These are phyloP conservation scores for Philypnodon macrostomus DNA, from an alignment of 2,797 vertebrate genomes.

Conservation along the genomic window DNA sequence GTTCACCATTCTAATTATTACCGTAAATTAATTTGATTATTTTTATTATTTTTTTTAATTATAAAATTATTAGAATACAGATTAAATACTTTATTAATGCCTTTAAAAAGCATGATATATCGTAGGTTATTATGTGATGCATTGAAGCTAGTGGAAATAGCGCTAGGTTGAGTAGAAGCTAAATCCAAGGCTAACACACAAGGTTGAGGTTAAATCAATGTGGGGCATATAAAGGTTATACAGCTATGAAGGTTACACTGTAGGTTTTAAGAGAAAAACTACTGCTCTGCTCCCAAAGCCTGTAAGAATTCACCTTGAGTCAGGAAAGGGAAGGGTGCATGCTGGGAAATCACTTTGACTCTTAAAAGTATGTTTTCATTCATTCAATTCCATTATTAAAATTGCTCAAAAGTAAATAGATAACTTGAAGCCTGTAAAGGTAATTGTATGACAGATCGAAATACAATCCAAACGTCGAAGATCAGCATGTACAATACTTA, in stretches of 20 bases:
- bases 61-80: no score
- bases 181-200: conserved; percentile 20
- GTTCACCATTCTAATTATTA: no score
- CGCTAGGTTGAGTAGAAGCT: conserved; percentile 16
- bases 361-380: background rate
- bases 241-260: background rate
- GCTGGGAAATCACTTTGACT: background rate
- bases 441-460: background rate
- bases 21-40: no score
- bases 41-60: no score
- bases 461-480: conserved; percentile 19
- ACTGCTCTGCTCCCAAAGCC: conserved; percentile 13
- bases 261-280: conserved; percentile 9
- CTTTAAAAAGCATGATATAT: no score
- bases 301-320: background rate
- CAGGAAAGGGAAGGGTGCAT: background rate
- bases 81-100: no score
- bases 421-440: background rate
- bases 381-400: no score
- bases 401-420: background rate
- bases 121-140: no score
- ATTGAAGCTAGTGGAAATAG: no score
- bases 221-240: conserved; percentile 14
- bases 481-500: conserved; percentile 36
- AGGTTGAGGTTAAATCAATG: conserved; percentile 32